Evolutionary conservation across 2,113 vertebrate genomes (phyloP).

Genomic region (Ginglymostoma cirratum): DNA sequence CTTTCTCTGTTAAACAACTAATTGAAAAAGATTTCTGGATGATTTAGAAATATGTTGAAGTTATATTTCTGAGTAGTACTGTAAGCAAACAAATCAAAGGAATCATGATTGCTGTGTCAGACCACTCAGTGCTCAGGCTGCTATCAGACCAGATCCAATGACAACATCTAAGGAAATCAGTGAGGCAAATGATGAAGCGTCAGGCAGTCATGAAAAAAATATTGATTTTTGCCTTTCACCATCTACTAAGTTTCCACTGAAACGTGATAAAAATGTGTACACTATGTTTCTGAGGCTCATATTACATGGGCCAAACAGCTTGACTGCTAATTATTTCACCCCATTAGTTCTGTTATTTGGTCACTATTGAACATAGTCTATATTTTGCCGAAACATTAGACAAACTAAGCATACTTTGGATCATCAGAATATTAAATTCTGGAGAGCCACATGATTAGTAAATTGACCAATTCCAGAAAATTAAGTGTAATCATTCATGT

Average conservation of each 20-base stretch:
- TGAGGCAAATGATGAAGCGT: slow-evolving; percentile 53
- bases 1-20: background rate
- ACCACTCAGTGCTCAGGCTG: slow-evolving; percentile 42
- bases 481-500: background rate
- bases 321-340: background rate
- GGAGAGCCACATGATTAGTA: background rate
- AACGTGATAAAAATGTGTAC: slow-evolving; percentile 50
- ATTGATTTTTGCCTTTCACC: slow-evolving; percentile 48
- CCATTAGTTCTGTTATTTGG: background rate
- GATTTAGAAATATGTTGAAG: background rate
- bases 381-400: background rate
- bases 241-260: slow-evolving; percentile 51
- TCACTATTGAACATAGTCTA: background rate
- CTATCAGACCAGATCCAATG: slow-evolving; percentile 46
- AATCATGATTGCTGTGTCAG: slow-evolving; percentile 40
- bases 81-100: background rate
- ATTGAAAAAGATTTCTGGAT: background rate
- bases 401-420: background rate
- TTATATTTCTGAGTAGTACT: background rate
- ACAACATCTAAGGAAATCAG: slow-evolving; percentile 48
- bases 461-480: background rate
- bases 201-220: slow-evolving; percentile 47
- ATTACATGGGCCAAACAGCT: background rate
- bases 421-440: background rate
- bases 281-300: slow-evolving; percentile 40